Conservation (phyloP, 2,113 vertebrate species). For the Eublepharis macularius region DNA sequence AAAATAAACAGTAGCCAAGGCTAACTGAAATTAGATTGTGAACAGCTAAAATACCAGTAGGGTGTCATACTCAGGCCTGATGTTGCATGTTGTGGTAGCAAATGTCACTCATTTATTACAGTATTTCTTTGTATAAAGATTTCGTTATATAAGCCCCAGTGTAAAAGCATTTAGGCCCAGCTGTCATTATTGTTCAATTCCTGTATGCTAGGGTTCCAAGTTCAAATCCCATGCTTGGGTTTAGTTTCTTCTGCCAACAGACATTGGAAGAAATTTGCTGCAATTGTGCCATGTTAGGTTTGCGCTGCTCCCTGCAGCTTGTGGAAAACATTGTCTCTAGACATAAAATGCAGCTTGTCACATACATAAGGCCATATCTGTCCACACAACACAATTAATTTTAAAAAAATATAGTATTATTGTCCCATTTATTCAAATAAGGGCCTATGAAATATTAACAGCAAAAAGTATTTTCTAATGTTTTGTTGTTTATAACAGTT, state of each 20-base stretch:
- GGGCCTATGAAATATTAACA: neutral
- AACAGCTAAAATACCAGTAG: constrained; percentile 14
- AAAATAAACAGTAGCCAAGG: neutral
- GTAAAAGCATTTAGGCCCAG: neutral
- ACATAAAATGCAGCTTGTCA: constrained; percentile 12
- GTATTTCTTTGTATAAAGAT: neutral
- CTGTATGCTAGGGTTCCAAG: neutral
- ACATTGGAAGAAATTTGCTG: constrained; percentile 11
- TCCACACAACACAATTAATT: neutral
- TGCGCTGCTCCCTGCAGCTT: neutral
- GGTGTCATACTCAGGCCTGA: neutral
- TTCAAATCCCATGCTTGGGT: constrained; percentile 10
- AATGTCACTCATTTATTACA: neutral
- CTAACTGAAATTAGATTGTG: constrained; percentile 14
- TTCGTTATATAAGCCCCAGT: neutral
- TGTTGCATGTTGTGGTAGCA: neutral
- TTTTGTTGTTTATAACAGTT: neutral
- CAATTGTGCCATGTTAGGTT: neutral
- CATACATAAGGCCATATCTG: neutral
- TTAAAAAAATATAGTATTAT: neutral
- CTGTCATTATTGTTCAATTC: neutral
- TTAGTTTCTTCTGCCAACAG: constrained; percentile 7
- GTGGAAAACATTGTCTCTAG: neutral
- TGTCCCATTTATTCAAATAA: neutral
- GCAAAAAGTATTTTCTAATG: neutral